Evolutionary conservation across 2,888 invertebrate genomes (phyloP).

Genomic region (Carabus problematicus): DNA sequence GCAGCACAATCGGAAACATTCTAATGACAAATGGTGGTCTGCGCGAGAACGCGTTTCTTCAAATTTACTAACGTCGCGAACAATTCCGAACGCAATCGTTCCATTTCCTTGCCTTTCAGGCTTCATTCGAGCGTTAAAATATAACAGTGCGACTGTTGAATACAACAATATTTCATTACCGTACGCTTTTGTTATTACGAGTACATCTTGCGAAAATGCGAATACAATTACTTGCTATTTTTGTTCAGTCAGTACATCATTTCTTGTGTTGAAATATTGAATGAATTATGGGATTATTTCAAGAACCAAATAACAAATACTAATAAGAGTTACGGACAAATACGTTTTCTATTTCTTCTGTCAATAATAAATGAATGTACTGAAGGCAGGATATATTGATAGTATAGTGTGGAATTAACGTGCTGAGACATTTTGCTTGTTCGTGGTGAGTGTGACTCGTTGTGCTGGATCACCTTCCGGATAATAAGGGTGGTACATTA

Average conservation of each 20-base stretch:
- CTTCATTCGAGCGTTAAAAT: slow-evolving; percentile 27
- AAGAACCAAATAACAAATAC: too few species aligned
- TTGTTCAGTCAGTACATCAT: neutral
- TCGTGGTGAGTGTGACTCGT: too few species aligned
- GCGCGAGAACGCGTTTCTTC: slow-evolving; percentile 13
- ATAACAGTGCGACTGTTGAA: slow-evolving; percentile 22
- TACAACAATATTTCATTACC: slow-evolving; percentile 25
- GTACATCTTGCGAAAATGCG: slow-evolving; percentile 15
- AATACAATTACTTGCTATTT: slow-evolving; percentile 21
- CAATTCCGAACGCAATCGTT: slow-evolving; percentile 33
- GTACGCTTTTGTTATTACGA: slow-evolving; percentile 16
- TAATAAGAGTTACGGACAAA: too few species aligned
- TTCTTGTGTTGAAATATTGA: neutral
- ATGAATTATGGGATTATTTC: slow-evolving; percentile 5
- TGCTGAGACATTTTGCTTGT: too few species aligned
- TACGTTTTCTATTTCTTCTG: too few species aligned
- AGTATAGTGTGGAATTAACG: too few species aligned
- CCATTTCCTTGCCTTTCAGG: slow-evolving; percentile 29
- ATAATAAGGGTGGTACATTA: neutral
- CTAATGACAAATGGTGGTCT: slow-evolving; percentile 28
- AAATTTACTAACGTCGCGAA: slow-evolving; percentile 31
- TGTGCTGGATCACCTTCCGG: too few species aligned
- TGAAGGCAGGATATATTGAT: too few species aligned
- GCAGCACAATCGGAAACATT: slow-evolving; percentile 26
- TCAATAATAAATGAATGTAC: too few species aligned